A percentile compares a stretch with the other conserved stretches of the same genome.
Conservation (phyloP, 2,113 vertebrate species). For the Gambusia holbrooki region DNA sequence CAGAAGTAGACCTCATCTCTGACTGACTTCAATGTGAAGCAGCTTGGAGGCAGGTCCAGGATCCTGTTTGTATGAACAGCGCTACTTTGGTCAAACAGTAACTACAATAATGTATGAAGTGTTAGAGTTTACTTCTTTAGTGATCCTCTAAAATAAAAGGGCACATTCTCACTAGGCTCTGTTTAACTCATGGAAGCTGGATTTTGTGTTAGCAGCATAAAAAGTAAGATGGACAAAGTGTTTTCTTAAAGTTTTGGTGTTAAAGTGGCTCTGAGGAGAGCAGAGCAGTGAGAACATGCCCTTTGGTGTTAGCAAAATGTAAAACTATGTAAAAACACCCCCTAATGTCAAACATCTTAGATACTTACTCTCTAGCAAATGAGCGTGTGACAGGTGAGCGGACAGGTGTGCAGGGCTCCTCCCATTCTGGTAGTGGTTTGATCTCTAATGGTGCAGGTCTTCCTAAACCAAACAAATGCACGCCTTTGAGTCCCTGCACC, state of each 20-base stretch:
- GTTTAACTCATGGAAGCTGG: no score
- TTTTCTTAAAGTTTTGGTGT: background rate
- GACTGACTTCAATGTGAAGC: conserved; percentile 19
- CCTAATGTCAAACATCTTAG: background rate
- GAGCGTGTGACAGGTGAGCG: conserved; percentile 97
- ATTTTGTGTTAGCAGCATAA: no score
- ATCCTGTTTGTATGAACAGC: conserved; percentile 29
- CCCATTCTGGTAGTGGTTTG: conserved; percentile 93
- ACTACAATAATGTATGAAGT: conserved; percentile 72
- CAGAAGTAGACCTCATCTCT: conserved; percentile 40
- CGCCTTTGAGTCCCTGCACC: conserved; percentile 14
- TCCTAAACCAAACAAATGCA: conserved; percentile 76
- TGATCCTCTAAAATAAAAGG: conserved; percentile 48
- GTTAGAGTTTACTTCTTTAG: conserved; percentile 66
- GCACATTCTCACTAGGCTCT: conserved; percentile 51
- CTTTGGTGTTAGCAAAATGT: conserved; percentile 34
- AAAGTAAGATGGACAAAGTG: background rate
- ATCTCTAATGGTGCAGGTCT: conserved; percentile 97
- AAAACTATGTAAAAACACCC: background rate
- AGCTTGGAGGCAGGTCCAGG: conserved; percentile 40
- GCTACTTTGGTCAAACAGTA: conserved; percentile 57
- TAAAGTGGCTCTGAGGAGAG: background rate
- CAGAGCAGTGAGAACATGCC: conserved; percentile 55
- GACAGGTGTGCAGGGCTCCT: conserved; percentile 92
- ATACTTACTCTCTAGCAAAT: conserved; percentile 97